A percentile compares a stretch with the other conserved stretches of the same genome.
Evolutionary conservation across 1,140 invertebrate species (phyloP).

Genomic region (Chironomus tepperi): DNA sequence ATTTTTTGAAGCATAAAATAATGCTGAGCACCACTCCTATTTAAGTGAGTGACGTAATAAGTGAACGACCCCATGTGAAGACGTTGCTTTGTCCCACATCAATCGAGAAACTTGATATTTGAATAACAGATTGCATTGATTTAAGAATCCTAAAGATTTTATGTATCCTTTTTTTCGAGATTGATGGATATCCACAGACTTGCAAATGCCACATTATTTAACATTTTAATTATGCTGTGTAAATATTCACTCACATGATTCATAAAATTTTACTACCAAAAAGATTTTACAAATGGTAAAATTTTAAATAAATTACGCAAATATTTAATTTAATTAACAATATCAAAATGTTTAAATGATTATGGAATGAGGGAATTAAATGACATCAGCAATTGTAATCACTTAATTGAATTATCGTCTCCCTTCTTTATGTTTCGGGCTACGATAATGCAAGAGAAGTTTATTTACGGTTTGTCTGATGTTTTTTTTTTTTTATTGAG

Average conservation of each 20-base stretch:
- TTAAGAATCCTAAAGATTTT: too few species aligned
- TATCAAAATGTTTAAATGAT: not conserved
- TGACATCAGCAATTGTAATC: conserved; percentile 22
- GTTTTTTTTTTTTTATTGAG: too few species aligned
- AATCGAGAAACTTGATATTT: too few species aligned
- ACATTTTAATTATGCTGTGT: not conserved
- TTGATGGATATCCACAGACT: not conserved
- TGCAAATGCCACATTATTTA: not conserved
- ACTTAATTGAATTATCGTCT: conserved; percentile 19
- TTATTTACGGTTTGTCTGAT: too few species aligned
- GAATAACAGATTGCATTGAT: too few species aligned
- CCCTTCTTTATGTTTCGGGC: not conserved
- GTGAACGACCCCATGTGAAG: too few species aligned
- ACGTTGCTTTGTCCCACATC: not conserved
- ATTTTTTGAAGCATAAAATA: too few species aligned
- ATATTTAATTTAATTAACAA: conserved; percentile 19
- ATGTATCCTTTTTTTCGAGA: not conserved
- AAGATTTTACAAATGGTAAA: not conserved
- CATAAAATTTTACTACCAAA: not conserved
- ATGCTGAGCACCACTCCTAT: too few species aligned
- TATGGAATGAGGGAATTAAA: conserved; percentile 8
- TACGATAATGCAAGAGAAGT: not conserved
- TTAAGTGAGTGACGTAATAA: too few species aligned
- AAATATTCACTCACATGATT: not conserved
- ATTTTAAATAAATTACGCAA: conserved; percentile 21